Conservation (phyloP, 2,113 vertebrate species). For the Erinaceus europaeus region DNA sequence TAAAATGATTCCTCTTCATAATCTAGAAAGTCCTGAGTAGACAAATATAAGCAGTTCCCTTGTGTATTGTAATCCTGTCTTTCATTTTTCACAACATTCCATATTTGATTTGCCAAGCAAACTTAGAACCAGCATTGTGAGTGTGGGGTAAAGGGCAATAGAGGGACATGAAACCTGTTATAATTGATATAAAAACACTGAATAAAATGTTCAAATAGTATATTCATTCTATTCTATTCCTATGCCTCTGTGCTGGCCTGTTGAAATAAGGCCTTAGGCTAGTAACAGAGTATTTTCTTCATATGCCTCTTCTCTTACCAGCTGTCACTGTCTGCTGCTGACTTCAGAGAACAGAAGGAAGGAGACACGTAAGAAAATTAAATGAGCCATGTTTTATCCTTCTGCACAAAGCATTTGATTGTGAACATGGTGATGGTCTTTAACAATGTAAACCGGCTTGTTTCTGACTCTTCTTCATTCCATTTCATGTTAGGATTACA, state of each 20-base stretch:
- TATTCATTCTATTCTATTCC: neutral
- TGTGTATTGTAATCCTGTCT: neutral
- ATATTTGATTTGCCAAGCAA: neutral
- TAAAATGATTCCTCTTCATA: neutral
- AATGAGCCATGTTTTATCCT: neutral
- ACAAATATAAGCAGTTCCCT: neutral
- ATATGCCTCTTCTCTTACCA: neutral
- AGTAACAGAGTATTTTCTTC: neutral
- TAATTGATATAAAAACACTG: neutral
- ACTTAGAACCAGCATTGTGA: neutral
- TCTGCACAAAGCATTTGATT: neutral
- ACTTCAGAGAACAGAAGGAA: constrained; percentile 9
- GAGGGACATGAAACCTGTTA: neutral
- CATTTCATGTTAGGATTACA: neutral
- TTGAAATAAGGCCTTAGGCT: neutral
- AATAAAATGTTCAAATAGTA: neutral
- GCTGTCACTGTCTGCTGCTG: constrained; percentile 18
- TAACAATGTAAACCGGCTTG: neutral
- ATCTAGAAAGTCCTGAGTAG: neutral
- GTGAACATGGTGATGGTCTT: neutral
- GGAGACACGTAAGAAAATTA: neutral
- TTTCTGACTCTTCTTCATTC: neutral
- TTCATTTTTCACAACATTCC: neutral
- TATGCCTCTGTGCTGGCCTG: neutral
- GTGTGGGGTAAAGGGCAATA: neutral